phyloP scores from a whole-genome alignment of 2,888 invertebrate genomes.

The Scelioninae gen. 1 region DNA sequence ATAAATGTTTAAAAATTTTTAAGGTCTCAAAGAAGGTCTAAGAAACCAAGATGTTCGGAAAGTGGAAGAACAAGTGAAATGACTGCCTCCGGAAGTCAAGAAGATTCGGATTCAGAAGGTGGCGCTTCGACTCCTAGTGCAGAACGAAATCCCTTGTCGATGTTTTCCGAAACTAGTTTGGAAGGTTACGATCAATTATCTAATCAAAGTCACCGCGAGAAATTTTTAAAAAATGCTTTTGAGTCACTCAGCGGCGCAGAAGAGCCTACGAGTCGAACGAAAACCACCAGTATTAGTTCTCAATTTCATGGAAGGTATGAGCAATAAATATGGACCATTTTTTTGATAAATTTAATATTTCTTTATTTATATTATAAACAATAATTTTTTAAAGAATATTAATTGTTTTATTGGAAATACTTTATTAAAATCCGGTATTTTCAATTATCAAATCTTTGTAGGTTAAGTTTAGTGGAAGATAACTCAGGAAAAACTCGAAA shows the following conservation, averaged over 20 bases:
- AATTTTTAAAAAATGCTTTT: conserved; percentile 88
- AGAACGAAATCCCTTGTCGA: conserved; percentile 89
- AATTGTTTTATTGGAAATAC: too few species aligned
- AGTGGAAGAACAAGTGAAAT: conserved; percentile 80
- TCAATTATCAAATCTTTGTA: too few species aligned
- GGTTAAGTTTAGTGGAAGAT: conserved; percentile 74
- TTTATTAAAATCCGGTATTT: too few species aligned
- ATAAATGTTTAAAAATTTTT: conserved; percentile 6
- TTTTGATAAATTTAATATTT: too few species aligned
- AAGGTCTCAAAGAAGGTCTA: conserved; percentile 80
- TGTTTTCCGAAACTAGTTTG: conserved; percentile 89
- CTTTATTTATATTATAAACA: too few species aligned
- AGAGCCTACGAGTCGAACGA: conserved; percentile 78
- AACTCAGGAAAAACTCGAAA: conserved; percentile 84
- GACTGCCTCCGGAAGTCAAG: conserved; percentile 87
- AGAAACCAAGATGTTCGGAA: conserved; percentile 78
- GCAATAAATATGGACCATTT: background rate
- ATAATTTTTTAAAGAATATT: too few species aligned
- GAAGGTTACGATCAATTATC: conserved; percentile 87
- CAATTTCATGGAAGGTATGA: conserved; percentile 83
- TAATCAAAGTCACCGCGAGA: conserved; percentile 85
- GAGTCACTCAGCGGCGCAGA: conserved; percentile 90
- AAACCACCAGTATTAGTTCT: conserved; percentile 83
- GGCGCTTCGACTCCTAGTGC: conserved; percentile 92
- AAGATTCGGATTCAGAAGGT: conserved; percentile 87